phyloP scores from a whole-genome alignment of 2,888 invertebrate species.

The Troglohyphantes excavatus region DNA sequence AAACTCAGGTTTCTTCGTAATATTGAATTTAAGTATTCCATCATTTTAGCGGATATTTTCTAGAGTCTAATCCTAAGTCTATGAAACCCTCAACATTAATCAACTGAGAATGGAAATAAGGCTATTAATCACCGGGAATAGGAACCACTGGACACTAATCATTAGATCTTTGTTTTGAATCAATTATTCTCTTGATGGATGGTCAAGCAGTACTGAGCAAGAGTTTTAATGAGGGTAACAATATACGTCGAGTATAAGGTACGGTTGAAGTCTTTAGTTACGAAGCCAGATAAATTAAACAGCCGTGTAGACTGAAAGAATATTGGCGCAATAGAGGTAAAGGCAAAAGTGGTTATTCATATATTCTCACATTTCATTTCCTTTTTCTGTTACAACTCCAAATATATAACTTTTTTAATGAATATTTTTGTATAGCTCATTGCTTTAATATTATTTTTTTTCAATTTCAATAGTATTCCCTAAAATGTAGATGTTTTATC shows the following conservation, averaged over 20 bases:
- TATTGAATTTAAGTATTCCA: neutral
- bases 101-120: neutral
- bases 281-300: neutral
- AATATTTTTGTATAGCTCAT: too few species aligned
- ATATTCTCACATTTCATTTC: too few species aligned
- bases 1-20: neutral
- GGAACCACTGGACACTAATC: constrained; percentile 1
- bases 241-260: neutral
- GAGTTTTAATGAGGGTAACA: constrained; percentile 1
- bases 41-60: neutral
- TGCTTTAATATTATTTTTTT: too few species aligned
- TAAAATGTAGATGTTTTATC: too few species aligned
- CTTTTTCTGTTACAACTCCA: too few species aligned
- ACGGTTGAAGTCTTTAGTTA: neutral
- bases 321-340: too few species aligned
- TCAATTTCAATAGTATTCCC: too few species aligned
- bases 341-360: too few species aligned
- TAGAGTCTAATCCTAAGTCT: too few species aligned
- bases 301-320: too few species aligned
- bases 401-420: too few species aligned
- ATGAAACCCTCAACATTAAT: neutral
- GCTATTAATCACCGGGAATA: neutral
- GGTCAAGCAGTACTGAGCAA: neutral
- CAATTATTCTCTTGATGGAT: neutral
- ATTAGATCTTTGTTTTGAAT: neutral